Evolutionary conservation across 1,140 invertebrate genomes (phyloP).

Genomic region (Harpegnathos saltator): DNA sequence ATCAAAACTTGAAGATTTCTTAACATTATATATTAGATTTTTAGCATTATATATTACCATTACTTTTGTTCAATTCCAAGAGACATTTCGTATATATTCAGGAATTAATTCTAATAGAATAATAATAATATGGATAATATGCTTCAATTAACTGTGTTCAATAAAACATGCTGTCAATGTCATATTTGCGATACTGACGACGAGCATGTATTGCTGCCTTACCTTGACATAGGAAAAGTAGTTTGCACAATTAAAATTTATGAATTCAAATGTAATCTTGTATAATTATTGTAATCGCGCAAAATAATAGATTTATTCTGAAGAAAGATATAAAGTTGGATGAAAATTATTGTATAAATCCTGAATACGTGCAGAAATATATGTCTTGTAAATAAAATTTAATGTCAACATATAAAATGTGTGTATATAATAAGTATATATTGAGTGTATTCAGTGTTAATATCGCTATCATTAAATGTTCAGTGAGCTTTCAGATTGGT

Average conservation of each 20-base stretch:
- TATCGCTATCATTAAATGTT: no score
- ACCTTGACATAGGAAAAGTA: slow-evolving; percentile 9
- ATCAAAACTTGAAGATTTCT: slow-evolving; percentile 3
- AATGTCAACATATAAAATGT: slow-evolving; percentile 46
- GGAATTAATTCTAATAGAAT: slow-evolving; percentile 25
- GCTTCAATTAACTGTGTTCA: slow-evolving; percentile 37
- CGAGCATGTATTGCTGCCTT: slow-evolving; percentile 10
- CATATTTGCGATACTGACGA: slow-evolving; percentile 23
- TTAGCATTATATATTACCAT: not conserved
- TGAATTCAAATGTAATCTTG: slow-evolving; percentile 23
- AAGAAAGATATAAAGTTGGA: slow-evolving; percentile 55
- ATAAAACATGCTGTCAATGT: slow-evolving; percentile 25
- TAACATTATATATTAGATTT: slow-evolving; percentile 4
- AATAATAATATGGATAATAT: slow-evolving; percentile 17
- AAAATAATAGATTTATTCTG: slow-evolving; percentile 53
- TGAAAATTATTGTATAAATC: slow-evolving; percentile 51
- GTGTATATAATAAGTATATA: slow-evolving; percentile 53
- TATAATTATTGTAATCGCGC: slow-evolving; percentile 24
- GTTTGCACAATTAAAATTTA: slow-evolving; percentile 28
- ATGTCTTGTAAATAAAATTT: slow-evolving; percentile 65
- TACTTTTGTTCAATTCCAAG: slow-evolving; percentile 6
- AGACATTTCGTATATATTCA: not conserved
- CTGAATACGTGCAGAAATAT: slow-evolving; percentile 60
- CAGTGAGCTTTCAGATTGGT: no score
- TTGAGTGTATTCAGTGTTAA: no score